These are phyloP conservation scores for Mycetomoellerius zeteki DNA, from an alignment of 1,140 invertebrate genomes.

Conservation along the genomic window DNA sequence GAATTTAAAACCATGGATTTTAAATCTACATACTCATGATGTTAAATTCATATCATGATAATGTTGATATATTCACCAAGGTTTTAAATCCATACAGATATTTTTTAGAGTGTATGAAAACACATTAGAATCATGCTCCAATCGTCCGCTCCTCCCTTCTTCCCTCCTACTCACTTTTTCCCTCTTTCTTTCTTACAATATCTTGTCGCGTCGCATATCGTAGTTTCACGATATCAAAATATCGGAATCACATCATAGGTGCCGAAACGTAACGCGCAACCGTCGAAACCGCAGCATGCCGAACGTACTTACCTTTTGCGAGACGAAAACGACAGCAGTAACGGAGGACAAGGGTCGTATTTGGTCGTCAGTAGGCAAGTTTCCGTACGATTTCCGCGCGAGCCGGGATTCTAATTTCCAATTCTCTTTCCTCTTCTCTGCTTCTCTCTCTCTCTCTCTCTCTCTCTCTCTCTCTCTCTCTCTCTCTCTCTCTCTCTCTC, in stretches of 20 bases:
- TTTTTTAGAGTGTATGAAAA: too few relatives aligned
- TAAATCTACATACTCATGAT: too few relatives aligned
- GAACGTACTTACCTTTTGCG: slow-evolving; percentile 63
- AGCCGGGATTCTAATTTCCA: slow-evolving; percentile 26
- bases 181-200: background rate
- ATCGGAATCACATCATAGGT: background rate
- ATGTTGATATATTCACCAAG: too few relatives aligned
- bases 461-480: background rate
- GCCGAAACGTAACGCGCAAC: slow-evolving; percentile 24
- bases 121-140: too few relatives aligned
- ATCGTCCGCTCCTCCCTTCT: background rate
- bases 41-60: too few relatives aligned
- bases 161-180: background rate
- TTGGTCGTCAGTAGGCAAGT: slow-evolving; percentile 56
- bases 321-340: slow-evolving; percentile 64
- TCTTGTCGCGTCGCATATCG: background rate
- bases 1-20: too few relatives aligned
- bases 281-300: background rate
- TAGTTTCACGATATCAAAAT: background rate
- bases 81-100: too few relatives aligned
- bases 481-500: background rate
- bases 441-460: background rate
- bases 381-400: slow-evolving; percentile 69
- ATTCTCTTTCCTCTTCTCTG: background rate
- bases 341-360: slow-evolving; percentile 45